Conservation (phyloP, 1,140 invertebrate species). For the Steinernema feltiae region DNA sequence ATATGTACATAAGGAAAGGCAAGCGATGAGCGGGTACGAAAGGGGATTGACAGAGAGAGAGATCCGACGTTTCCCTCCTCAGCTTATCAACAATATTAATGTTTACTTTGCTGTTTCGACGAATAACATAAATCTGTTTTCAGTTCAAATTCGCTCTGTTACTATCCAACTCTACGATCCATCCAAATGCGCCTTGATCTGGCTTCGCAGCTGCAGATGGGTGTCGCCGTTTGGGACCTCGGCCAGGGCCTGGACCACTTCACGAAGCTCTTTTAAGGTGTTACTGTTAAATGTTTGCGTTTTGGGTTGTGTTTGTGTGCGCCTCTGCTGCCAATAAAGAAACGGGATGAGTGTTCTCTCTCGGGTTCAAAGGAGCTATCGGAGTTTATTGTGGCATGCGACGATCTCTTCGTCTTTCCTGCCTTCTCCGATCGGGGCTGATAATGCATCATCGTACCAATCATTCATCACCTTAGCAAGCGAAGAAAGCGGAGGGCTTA, state of each 20-base stretch:
- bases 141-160: not conserved
- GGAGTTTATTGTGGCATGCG: not conserved
- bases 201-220: conserved; percentile 72
- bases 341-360: not conserved
- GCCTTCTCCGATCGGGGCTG: conserved; percentile 14
- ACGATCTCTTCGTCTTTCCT: not conserved
- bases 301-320: not conserved
- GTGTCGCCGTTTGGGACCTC: conserved; percentile 88
- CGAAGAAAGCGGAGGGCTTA: not conserved
- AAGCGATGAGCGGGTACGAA: not conserved
- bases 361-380: conserved; percentile 11
- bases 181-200: conserved; percentile 73
- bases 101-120: not conserved
- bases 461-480: not conserved
- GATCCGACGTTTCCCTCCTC: not conserved
- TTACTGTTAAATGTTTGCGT: not conserved
- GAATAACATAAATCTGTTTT: not conserved
- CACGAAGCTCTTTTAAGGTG: conserved; percentile 76
- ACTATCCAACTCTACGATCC: conserved; percentile 78
- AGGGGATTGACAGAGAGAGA: not conserved
- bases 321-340: not conserved
- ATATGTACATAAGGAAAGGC: not conserved
- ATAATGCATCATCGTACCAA: conserved; percentile 8
- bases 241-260: conserved; percentile 90
- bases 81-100: not conserved